These are phyloP conservation scores for Carposina sasakii DNA, from an alignment of 1,140 invertebrate species.

Conservation along the genomic window DNA sequence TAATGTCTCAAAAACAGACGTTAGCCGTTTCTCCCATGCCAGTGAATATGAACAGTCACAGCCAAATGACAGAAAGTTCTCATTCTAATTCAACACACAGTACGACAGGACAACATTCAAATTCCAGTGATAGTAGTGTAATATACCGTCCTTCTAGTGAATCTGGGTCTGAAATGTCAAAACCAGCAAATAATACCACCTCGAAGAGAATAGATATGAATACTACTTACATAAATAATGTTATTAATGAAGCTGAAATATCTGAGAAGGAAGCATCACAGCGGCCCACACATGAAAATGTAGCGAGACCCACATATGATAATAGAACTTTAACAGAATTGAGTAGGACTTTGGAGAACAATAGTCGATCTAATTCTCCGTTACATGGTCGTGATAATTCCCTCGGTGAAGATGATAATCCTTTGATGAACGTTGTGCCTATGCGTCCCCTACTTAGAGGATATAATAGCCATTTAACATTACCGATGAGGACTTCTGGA, in stretches of 20 bases:
- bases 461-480: conserved; percentile 83
- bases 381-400: conserved; percentile 68
- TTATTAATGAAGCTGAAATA: conserved; percentile 65
- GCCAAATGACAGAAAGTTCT: conserved; percentile 73
- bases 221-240: conserved; percentile 63
- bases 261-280: conserved; percentile 64
- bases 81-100: conserved; percentile 75
- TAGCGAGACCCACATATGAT: conserved; percentile 42
- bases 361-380: conserved; percentile 60
- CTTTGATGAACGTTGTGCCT: conserved; percentile 88
- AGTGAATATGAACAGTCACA: conserved; percentile 64
- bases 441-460: conserved; percentile 91
- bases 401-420: conserved; percentile 83
- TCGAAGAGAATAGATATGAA: conserved; percentile 75
- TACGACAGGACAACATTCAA: conserved; percentile 76
- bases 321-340: conserved; percentile 54
- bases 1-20: conserved; percentile 72
- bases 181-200: conserved; percentile 60
- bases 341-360: conserved; percentile 37
- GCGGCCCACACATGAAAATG: conserved; percentile 38
- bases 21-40: conserved; percentile 86
- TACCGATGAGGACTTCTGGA: conserved; percentile 76
- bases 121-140: conserved; percentile 79
- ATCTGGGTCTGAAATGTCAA: conserved; percentile 76
- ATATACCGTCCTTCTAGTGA: conserved; percentile 80